Conservation (phyloP, 2,113 vertebrate genomes). For the Muscicapa adusta region DNA sequence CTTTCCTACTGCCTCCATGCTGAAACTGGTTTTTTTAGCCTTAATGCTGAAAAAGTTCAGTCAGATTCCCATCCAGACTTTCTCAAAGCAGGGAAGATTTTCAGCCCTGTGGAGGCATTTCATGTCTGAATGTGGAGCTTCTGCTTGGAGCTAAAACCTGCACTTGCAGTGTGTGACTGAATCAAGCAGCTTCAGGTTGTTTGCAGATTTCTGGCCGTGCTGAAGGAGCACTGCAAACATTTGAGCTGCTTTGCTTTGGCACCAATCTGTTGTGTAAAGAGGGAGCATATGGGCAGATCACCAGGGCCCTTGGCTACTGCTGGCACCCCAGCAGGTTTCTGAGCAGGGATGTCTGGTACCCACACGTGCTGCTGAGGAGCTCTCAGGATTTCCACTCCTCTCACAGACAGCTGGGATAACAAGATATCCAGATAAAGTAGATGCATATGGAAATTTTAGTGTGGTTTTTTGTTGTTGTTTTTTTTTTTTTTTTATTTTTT, state of each 20-base stretch:
- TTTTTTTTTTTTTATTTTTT: no score
- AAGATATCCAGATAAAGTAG: background rate
- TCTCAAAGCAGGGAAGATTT: background rate
- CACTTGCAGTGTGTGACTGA: background rate
- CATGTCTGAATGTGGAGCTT: background rate
- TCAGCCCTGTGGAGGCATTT: background rate
- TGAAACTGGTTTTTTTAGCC: background rate
- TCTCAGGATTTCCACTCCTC: background rate
- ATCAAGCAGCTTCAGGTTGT: background rate
- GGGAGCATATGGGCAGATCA: background rate
- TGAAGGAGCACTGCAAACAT: background rate
- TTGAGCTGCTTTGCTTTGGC: background rate
- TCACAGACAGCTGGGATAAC: background rate
- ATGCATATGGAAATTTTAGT: background rate
- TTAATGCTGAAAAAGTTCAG: background rate
- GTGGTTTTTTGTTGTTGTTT: no score
- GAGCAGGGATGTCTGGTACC: background rate
- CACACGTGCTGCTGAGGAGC: background rate
- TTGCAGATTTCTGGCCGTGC: background rate
- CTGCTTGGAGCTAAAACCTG: background rate
- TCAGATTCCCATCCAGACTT: background rate
- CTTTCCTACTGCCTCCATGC: background rate
- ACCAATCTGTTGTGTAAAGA: conserved; percentile 29
- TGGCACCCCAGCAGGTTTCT: background rate
- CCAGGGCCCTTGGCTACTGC: background rate